A percentile compares a stretch with the other conserved stretches of the same genome.
Conservation (phyloP, 1,140 invertebrate genomes). For the Brachionus plicatilis region DNA sequence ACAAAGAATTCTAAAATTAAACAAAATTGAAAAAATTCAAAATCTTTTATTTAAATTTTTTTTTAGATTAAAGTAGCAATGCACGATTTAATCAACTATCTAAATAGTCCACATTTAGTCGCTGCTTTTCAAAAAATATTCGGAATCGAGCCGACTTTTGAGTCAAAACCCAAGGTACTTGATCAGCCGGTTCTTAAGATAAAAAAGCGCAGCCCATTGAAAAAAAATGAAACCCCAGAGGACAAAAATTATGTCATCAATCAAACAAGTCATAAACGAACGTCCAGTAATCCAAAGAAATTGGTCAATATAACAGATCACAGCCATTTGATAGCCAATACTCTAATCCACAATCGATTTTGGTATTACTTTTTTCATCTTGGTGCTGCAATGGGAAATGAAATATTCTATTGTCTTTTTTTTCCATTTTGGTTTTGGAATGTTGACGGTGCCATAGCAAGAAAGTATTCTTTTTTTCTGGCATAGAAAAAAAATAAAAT, state of each 20-base stretch:
- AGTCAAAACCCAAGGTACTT: background rate
- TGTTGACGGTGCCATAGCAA: slow-evolving; percentile 34
- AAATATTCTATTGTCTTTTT: slow-evolving; percentile 39
- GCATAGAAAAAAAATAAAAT: background rate
- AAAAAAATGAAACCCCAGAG: background rate
- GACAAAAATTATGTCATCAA: background rate
- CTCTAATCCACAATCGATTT: slow-evolving; percentile 32
- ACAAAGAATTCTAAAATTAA: background rate
- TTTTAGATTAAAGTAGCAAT: background rate
- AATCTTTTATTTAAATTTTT: background rate
- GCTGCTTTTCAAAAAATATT: slow-evolving; percentile 37
- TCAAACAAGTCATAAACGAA: background rate
- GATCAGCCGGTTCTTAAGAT: background rate
- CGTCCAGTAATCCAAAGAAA: background rate
- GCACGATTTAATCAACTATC: background rate
- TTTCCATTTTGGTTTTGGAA: slow-evolving; percentile 41
- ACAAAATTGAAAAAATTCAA: background rate
- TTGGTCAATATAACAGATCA: background rate
- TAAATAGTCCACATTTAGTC: slow-evolving; percentile 29
- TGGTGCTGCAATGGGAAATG: slow-evolving; percentile 39
- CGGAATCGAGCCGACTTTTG: slow-evolving; percentile 3
- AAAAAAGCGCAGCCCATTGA: background rate
- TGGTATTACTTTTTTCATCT: slow-evolving; percentile 41
- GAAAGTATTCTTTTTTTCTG: slow-evolving; percentile 2
- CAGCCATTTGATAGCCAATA: slow-evolving; percentile 9